phyloP scores from a whole-genome alignment of 1,140 invertebrate genomes.

The Aphaenogaster rudis region DNA sequence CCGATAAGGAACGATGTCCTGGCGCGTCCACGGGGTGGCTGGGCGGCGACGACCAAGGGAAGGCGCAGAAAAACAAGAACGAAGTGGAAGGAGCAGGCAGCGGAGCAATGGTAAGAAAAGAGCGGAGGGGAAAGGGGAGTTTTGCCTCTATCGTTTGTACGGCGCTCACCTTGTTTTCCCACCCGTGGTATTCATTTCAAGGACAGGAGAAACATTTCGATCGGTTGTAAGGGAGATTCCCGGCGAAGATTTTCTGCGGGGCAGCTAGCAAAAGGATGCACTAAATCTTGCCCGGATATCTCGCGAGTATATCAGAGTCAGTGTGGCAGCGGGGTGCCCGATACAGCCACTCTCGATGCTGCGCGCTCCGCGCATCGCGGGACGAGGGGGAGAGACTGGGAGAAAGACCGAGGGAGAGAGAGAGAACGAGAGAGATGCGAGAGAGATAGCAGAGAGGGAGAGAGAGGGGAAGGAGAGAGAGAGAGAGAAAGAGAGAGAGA shows the following conservation, averaged over 20 bases:
- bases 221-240: slow-evolving; percentile 82
- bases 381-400: slow-evolving; percentile 31
- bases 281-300: slow-evolving; percentile 82
- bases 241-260: slow-evolving; percentile 79
- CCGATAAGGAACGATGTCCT: slow-evolving; percentile 23
- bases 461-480: slow-evolving; percentile 45
- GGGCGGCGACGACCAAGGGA: slow-evolving; percentile 3
- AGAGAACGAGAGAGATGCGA: slow-evolving; percentile 25
- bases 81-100: not conserved
- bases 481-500: slow-evolving; percentile 38
- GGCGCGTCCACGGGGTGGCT: slow-evolving; percentile 8
- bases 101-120: slow-evolving; percentile 6
- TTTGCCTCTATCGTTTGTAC: slow-evolving; percentile 55
- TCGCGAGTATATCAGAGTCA: slow-evolving; percentile 82
- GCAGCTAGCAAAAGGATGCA: slow-evolving; percentile 79
- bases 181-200: slow-evolving; percentile 80
- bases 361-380: slow-evolving; percentile 33
- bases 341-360: slow-evolving; percentile 64
- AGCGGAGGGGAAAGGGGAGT: slow-evolving; percentile 30
- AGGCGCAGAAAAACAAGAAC: slow-evolving; percentile 26
- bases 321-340: slow-evolving; percentile 81
- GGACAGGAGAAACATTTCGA: slow-evolving; percentile 82
- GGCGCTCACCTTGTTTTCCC: slow-evolving; percentile 74
- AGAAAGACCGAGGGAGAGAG: slow-evolving; percentile 42
- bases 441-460: slow-evolving; percentile 30